Evolutionary conservation across 2,797 vertebrate genomes (phyloP).

Genomic region (Pseudochaenichthys georgianus): DNA sequence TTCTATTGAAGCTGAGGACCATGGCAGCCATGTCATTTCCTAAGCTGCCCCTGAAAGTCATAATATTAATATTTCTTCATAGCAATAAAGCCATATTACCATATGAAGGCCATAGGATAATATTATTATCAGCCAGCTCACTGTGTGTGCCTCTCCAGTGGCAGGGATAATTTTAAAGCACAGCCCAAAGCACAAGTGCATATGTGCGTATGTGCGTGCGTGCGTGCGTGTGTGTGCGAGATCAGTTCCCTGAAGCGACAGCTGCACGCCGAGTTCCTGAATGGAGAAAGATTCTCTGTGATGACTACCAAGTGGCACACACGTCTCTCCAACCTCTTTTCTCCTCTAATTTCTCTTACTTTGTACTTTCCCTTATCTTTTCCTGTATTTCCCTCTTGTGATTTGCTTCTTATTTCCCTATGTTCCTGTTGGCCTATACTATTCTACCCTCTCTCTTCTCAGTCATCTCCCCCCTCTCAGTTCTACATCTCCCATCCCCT

Average conservation of each 20-base stretch:
- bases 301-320: conserved; percentile 75
- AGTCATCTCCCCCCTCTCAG: conserved; percentile 6
- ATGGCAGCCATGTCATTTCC: conserved; percentile 78
- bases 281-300: conserved; percentile 68
- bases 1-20: conserved; percentile 66
- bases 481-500: conserved; percentile 5
- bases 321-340: conserved; percentile 24
- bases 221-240: conserved; percentile 59
- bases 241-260: conserved; percentile 78
- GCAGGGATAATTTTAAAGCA: conserved; percentile 75
- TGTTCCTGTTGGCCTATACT: conserved; percentile 14
- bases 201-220: conserved; percentile 33
- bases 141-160: conserved; percentile 60
- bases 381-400: conserved; percentile 2
- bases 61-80: conserved; percentile 70
- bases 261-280: conserved; percentile 77
- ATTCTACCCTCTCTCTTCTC: background rate
- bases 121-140: conserved; percentile 67
- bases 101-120: conserved; percentile 78
- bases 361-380: conserved; percentile 15
- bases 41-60: conserved; percentile 73
- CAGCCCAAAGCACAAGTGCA: conserved; percentile 58
- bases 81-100: conserved; percentile 73
- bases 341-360: conserved; percentile 15
- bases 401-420: conserved; percentile 3